Conservation (phyloP, 2,113 vertebrate species). For the Montifringilla adamsi region DNA sequence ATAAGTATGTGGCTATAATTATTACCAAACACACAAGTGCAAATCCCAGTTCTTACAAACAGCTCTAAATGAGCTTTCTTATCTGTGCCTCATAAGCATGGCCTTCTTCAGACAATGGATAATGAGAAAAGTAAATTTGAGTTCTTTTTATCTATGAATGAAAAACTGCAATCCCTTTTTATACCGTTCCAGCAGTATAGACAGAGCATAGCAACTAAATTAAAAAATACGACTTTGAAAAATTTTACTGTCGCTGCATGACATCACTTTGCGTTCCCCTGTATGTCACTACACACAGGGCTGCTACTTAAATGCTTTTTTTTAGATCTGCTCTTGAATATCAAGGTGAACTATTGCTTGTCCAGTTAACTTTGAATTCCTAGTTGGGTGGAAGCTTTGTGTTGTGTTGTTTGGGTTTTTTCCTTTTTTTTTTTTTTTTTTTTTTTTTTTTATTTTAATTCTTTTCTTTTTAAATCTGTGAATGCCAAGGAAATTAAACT, state of each 20-base stretch:
- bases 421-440: background rate
- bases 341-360: background rate
- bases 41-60: background rate
- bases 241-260: background rate
- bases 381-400: background rate
- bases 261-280: background rate
- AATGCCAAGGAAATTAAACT: background rate
- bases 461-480: background rate
- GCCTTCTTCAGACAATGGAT: background rate
- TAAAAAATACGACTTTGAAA: background rate
- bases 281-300: background rate
- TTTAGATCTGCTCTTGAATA: background rate
- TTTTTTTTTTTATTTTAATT: background rate
- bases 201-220: background rate
- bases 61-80: background rate
- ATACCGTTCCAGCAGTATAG: background rate
- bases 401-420: background rate
- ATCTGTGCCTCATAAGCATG: background rate
- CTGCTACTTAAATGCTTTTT: background rate
- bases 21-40: background rate
- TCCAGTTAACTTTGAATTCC: background rate
- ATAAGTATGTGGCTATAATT: background rate
- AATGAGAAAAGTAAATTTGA: background rate
- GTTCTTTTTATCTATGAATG: background rate
- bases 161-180: background rate